These are phyloP conservation scores for Micrastur ruficollis DNA, from an alignment of 2,797 vertebrate genomes.

Conservation along the genomic window DNA sequence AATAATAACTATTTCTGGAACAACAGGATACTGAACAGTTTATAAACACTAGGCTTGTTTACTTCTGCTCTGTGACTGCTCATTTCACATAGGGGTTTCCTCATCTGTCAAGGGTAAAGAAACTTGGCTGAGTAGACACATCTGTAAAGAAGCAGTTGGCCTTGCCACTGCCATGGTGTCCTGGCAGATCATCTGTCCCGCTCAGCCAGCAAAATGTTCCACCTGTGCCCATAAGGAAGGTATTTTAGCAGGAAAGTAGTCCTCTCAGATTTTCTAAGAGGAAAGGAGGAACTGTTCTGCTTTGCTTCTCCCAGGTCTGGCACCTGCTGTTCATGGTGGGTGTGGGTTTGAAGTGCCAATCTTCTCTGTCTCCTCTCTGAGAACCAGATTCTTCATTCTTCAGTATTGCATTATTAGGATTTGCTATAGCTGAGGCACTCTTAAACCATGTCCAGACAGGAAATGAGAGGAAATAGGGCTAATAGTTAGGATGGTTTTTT, in stretches of 20 bases:
- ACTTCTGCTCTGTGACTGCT: constrained; percentile 13
- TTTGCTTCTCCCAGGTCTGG: not conserved
- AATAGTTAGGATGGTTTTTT: not conserved
- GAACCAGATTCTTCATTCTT: not conserved
- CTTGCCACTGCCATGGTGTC: not conserved
- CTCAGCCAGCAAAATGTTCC: not conserved
- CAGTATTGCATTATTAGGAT: not conserved
- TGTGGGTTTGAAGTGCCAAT: not conserved
- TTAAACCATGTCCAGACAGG: not conserved
- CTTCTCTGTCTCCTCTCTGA: not conserved
- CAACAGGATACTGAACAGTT: constrained; percentile 13
- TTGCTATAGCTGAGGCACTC: not conserved
- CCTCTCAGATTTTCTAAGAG: not conserved
- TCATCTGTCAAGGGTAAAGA: not conserved
- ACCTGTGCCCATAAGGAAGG: not conserved
- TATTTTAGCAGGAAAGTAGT: not conserved
- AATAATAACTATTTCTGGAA: constrained; percentile 40
- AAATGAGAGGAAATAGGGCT: not conserved
- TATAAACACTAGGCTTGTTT: constrained; percentile 43
- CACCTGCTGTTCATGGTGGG: not conserved
- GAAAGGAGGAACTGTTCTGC: not conserved
- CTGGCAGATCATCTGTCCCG: not conserved
- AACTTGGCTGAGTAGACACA: not conserved
- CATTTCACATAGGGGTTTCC: constrained; percentile 27
- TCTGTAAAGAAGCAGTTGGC: not conserved